Base-by-base conservation (phyloP, 37 sponge, comb jelly and placozoan species). In the Theonella swinhoei region DNA sequence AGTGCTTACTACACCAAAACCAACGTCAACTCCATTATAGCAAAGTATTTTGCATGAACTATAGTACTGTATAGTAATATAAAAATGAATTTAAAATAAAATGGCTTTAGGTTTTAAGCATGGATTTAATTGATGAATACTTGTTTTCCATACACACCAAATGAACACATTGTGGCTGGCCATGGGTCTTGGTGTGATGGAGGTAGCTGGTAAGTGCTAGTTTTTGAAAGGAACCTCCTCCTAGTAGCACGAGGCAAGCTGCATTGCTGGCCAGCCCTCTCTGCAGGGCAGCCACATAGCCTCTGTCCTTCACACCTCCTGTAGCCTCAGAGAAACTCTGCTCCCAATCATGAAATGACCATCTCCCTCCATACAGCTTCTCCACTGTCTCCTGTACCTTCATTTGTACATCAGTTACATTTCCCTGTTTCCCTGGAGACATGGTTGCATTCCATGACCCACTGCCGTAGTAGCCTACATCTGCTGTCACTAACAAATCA, bases 221-320 rank as follows among this genome's bases (percentile, higher is more conserved):
- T 25, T 34, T 26, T 31, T 78, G 78, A 63, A 78, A 78, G 1
- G 1, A 9, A 1, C 78, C 78, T 30, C 78, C 78, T 14, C 78
- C 78, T 31, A 78, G 20, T 2, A 78, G 78, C 39, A 78, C 66
- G 25, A 78, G 63, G 39, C 78, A 78, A 4, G n/a, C 31, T 23
- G 78, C 39, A 14, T 47, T 14, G 7, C 11, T 47, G 41, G 78
- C 78, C 22, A 78, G 37, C 25, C 26, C 61, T 33, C 78, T 78
- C 41, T 78, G 78, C 5, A 78, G 65, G 1, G 78, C 78, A 38
- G 78, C 78, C 59, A 78, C 61, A 40, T 78, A 78, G 19, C 78
- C 65, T 38, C 25, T 1, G 36, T 7, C 30, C 7, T 33, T 34
- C 2, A 35, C 33, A 11, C 77, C 77, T 30, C 62, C 77, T 22